Conservation (phyloP, 2,888 invertebrate genomes). For the Tipula confusa region DNA sequence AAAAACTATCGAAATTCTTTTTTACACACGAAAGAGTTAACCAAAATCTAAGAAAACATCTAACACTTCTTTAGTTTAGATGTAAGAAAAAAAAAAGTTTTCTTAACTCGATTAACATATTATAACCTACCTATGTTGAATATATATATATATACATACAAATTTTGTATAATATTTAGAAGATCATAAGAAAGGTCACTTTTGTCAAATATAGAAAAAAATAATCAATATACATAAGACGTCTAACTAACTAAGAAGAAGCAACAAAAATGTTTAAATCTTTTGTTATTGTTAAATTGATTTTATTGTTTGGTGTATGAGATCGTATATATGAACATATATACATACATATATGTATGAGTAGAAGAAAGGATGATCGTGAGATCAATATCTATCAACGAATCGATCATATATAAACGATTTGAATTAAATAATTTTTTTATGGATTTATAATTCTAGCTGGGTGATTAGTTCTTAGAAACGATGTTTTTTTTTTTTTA, state of each 20-base stretch:
- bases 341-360: no score
- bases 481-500: background rate
- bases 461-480: slow-evolving; percentile 12
- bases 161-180: background rate
- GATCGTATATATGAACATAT: background rate
- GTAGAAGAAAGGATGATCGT: background rate
- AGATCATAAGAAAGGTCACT: slow-evolving; percentile 16
- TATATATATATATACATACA: background rate
- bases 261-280: background rate
- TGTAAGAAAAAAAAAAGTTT: background rate
- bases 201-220: background rate
- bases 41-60: background rate
- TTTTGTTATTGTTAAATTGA: slow-evolving; percentile 6
- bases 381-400: slow-evolving; percentile 20
- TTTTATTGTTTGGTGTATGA: background rate
- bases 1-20: background rate
- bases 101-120: slow-evolving; percentile 25
- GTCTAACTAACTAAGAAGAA: background rate
- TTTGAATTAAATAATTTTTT: slow-evolving; percentile 5
- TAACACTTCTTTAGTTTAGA: background rate
- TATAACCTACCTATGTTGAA: background rate
- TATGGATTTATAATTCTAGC: slow-evolving; percentile 7
- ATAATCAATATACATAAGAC: background rate
- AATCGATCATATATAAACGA: slow-evolving; percentile 7
- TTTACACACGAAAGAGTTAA: slow-evolving; percentile 7